phyloP scores from a whole-genome alignment of 92 coral and sea anemone species.

The Paramuricea clavata region DNA sequence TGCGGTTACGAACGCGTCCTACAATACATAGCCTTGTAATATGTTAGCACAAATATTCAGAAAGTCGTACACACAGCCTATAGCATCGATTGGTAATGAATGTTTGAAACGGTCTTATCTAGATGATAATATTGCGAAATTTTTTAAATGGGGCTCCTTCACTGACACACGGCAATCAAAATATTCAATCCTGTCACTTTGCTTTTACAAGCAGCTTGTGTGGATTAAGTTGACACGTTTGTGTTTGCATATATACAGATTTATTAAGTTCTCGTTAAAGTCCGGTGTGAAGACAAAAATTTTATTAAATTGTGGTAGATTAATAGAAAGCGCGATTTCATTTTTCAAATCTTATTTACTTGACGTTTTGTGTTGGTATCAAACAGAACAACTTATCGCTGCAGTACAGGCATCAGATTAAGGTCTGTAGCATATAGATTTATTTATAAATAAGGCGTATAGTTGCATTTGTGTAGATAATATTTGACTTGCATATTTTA shows the following conservation, averaged over 20 bases:
- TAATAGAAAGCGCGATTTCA: background rate
- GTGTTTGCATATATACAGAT: slow-evolving; percentile 47
- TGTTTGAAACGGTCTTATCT: background rate
- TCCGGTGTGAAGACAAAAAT: slow-evolving; percentile 27
- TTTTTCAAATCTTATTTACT: background rate
- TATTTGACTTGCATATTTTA: slow-evolving; percentile 24
- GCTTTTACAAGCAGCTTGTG: slow-evolving; percentile 42
- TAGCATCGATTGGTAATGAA: background rate
- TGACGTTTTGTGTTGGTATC: background rate
- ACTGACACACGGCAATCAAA: background rate
- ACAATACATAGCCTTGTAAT: background rate
- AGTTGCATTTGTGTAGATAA: slow-evolving; percentile 10
- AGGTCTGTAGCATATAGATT: slow-evolving; percentile 11
- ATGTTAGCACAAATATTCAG: background rate
- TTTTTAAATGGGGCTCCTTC: background rate
- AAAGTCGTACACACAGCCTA: background rate
- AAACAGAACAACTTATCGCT: slow-evolving; percentile 7
- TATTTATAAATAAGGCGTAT: background rate
- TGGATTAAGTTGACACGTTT: slow-evolving; percentile 43
- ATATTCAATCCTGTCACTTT: slow-evolving; percentile 27
- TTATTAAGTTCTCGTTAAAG: slow-evolving; percentile 36
- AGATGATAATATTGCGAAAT: background rate
- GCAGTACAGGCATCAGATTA: slow-evolving; percentile 16
- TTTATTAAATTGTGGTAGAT: slow-evolving; percentile 3
- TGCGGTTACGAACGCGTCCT: background rate